Evolutionary conservation across 2,888 invertebrate genomes (phyloP), one percentile per base, ranked within the genome.

Genomic region (Diaperis boleti): DNA sequence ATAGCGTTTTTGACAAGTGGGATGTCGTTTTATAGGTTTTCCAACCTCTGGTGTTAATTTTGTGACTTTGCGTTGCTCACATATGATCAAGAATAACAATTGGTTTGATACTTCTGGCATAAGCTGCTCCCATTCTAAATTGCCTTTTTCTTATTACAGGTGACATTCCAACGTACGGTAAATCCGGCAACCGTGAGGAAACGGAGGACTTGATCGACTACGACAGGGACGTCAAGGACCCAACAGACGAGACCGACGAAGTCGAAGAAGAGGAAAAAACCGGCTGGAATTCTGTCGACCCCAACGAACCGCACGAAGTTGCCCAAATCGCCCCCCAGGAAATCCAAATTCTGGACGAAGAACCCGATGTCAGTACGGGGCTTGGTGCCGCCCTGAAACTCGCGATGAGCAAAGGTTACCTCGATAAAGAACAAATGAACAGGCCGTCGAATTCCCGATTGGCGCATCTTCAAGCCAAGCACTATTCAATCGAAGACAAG

Each of bases 151-250:
- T 26, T 26, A n/a, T 35, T 35, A 1, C 35, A 35, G 81, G 97
- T 0, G 96, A 97, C 79, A 96, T 96, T 74, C 96, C 97, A 59
- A 96, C 96, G 0, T 96, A 96, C 79, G 96, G 95, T 10, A 90
- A 90, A 80, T 91, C 95, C 13, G 95, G 95, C 22, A 95, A 96
- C 83, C 85, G 95, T 22, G 94, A 95, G 76, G 92, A 92, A 76
- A 92, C 91, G 70, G 88, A 89, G 55, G 76, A 78, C 33, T 61
- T 74, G 22, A 52, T 76, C 10, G 77, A 76, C 41, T 74, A 67
- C 50, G 77, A 78, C 5, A 74, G 71, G 49, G 75, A 76, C 26
- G 20, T 66, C 5, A 50, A 70, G 39, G 62, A 69, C 2, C 70
- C 75, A 18, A 68, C 77, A 42, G 62, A 69, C 2, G 70, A 75